Percentiles rank a stretch among this genome's conserved stretches.
Evolutionary conservation across 1,140 invertebrate genomes (phyloP).

Genomic region (Drosophila funebris): DNA sequence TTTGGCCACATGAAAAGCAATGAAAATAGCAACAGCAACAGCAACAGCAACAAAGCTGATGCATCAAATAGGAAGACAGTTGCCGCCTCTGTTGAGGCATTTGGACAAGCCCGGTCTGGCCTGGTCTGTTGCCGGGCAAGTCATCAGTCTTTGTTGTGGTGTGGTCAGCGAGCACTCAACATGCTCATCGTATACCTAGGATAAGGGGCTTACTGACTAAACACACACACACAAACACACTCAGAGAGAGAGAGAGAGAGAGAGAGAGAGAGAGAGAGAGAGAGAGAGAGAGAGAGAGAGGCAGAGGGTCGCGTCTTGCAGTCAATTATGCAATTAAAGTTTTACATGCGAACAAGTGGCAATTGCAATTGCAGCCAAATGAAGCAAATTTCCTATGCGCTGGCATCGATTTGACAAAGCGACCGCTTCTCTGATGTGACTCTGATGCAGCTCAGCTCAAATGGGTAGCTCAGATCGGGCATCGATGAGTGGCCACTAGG

Average conservation of each 20-base stretch:
- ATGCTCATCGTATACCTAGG: slow-evolving; percentile 14
- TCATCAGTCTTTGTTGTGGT: slow-evolving; percentile 62
- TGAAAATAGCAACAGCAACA: slow-evolving; percentile 3
- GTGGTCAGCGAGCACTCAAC: slow-evolving; percentile 36
- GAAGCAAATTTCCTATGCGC: slow-evolving; percentile 67
- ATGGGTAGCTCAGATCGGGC: slow-evolving; percentile 24
- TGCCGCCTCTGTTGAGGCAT: slow-evolving; percentile 32
- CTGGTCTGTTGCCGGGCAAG: slow-evolving; percentile 19
- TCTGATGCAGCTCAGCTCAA: not conserved
- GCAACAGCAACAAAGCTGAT: slow-evolving; percentile 10
- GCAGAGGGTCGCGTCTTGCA: slow-evolving; percentile 62
- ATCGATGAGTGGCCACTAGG: slow-evolving; percentile 1
- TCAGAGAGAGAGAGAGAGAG: slow-evolving; percentile 8
- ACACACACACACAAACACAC: slow-evolving; percentile 3
- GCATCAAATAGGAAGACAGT: slow-evolving; percentile 55
- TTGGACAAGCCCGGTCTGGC: slow-evolving; percentile 25
- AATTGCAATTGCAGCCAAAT: slow-evolving; percentile 61
- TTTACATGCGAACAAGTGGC: slow-evolving; percentile 67
- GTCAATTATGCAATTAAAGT: slow-evolving; percentile 79
- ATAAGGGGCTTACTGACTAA: slow-evolving; percentile 25
- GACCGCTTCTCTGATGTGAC: slow-evolving; percentile 16
- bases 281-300: slow-evolving; percentile 31
- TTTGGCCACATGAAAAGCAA: slow-evolving; percentile 5
- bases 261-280: slow-evolving; percentile 25
- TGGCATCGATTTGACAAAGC: slow-evolving; percentile 60